Conservation (phyloP, 2,113 vertebrate genomes). For the Chitala chitala region DNA sequence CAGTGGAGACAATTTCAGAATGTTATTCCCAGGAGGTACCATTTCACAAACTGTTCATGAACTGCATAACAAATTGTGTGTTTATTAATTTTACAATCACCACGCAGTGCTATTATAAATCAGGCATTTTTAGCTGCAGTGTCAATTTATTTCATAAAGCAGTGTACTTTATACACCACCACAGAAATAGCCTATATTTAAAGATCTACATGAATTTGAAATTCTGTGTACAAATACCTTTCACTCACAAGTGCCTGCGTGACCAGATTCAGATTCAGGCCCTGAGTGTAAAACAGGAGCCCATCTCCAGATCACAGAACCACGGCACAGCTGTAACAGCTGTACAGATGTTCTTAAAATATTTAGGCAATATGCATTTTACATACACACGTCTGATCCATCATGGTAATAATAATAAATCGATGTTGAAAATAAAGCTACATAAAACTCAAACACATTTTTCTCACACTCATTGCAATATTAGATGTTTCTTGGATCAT, state of each 20-base stretch:
- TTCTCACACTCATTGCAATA: slow-evolving; percentile 38
- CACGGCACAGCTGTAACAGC: neutral
- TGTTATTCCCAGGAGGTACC: no score
- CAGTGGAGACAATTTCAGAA: no score
- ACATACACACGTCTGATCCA: slow-evolving; percentile 5
- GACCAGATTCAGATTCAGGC: slow-evolving; percentile 8
- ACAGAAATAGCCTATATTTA: neutral
- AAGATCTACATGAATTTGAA: slow-evolving; percentile 17
- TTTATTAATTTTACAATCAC: no score
- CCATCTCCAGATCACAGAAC: neutral
- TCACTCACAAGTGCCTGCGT: neutral
- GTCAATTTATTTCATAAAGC: slow-evolving; percentile 29
- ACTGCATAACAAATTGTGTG: neutral
- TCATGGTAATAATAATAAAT: slow-evolving; percentile 20
- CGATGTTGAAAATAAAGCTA: slow-evolving; percentile 21
- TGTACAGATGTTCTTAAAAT: neutral
- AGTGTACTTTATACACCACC: slow-evolving; percentile 31
- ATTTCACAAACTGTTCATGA: slow-evolving; percentile 2
- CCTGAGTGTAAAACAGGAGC: neutral
- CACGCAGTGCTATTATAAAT: no score
- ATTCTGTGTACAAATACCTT: slow-evolving; percentile 7
- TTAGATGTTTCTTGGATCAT: slow-evolving; percentile 60
- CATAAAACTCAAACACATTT: slow-evolving; percentile 20
- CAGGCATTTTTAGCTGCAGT: no score
- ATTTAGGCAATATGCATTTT: neutral